These are phyloP conservation scores for Macaca mulatta DNA, from an alignment of 2,113 vertebrate species.

Conservation along the genomic window DNA sequence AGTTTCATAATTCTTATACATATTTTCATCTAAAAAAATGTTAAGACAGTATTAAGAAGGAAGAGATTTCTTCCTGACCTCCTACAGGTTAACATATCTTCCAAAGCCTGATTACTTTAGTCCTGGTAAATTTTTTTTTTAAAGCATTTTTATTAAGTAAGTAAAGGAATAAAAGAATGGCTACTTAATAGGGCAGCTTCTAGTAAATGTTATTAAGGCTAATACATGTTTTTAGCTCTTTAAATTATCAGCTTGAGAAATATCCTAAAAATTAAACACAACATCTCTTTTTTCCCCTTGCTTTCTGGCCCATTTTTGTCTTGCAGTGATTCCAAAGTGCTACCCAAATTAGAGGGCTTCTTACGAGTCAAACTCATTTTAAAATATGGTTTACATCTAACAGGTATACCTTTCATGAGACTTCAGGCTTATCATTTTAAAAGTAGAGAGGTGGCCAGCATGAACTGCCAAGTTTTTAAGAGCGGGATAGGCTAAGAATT, in stretches of 20 bases:
- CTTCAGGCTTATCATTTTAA: neutral
- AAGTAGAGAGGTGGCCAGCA: neutral
- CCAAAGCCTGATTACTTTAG: neutral
- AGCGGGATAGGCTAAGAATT: neutral
- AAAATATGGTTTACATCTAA: neutral
- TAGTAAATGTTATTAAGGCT: conserved; percentile 7
- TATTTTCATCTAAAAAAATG: neutral
- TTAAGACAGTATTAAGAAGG: neutral
- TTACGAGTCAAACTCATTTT: neutral
- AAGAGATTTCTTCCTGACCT: conserved; percentile 1
- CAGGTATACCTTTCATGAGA: neutral
- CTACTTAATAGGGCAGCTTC: neutral
- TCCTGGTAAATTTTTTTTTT: neutral
- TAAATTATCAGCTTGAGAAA: neutral
- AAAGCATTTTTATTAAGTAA: too few relatives aligned
- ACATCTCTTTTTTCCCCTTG: neutral
- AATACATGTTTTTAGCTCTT: neutral
- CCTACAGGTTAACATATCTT: neutral
- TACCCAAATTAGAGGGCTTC: neutral
- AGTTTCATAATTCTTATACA: neutral
- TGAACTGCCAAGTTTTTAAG: neutral
- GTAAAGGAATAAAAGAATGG: too few relatives aligned
- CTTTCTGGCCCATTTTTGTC: neutral
- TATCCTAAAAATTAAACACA: neutral
- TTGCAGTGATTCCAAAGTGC: neutral